Evolutionary conservation across 2,888 invertebrate species (phyloP), one percentile per base, ranked within the genome.

Genomic region (Sarcophaga subvicina): DNA sequence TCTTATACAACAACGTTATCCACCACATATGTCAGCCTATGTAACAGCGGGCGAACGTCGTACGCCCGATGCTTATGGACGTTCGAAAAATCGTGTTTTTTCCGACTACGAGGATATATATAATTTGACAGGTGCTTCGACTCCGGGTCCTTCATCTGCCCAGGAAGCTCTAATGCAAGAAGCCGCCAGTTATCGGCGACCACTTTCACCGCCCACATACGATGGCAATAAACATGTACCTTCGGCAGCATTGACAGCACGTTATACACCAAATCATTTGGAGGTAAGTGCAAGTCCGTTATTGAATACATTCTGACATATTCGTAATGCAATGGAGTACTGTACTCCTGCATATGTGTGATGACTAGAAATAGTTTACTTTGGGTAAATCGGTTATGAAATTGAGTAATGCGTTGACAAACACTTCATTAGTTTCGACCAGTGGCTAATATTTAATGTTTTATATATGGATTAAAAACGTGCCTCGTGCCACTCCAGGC

Each of bases 41-140:
- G 90, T 91, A 85, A 90, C 91, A 6, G 93, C 93, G 64, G 91
- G 92, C 3, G 97, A 97, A 91, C 95, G 97, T 89, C 94, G 97
- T 88, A 97, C 97, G 0, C 97, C 97, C 0, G 97, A 97, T 90
- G 96, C 97, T 14, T 97, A 97, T 90, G 97, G 97, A 1, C 94
- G 96, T 87, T 96, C 96, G 2, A 94, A 94, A 89, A 91, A 92
- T 83, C 91, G 93, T 12, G 90, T 92, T 22, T 89, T 94, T 94
- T 92, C 94, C 92, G 97, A 97, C 91, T 97, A 97, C 90, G 97
- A 97, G 94, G 97, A 97, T 90, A 95, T 97, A 25, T 97, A 96
- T 91, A 94, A 94, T 86, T 91, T 93, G 89, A 94, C 91, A 89
- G 94, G 89, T 91, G 93, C 88, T 11, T 80, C 20, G 6, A 72